Conservation (phyloP, 2,888 invertebrate genomes). For the Leptopilina myrica region DNA sequence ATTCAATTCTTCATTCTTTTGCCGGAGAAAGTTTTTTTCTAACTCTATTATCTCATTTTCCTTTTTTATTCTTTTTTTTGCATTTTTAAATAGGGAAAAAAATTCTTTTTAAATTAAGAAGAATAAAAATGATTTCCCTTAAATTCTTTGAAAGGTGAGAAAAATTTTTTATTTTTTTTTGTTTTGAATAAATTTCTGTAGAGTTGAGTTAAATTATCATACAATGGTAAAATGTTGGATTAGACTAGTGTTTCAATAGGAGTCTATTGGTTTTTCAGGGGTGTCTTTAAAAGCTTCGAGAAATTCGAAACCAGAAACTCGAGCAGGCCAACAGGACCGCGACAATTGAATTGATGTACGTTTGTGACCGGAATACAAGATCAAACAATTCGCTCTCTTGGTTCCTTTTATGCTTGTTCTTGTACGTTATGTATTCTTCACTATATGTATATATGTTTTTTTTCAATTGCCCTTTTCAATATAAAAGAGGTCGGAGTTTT, state of each 20-base stretch:
- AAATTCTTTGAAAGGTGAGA: no score
- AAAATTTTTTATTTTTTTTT: background rate
- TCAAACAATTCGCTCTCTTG: slow-evolving; percentile 46
- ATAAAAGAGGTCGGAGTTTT: background rate
- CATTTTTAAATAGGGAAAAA: no score
- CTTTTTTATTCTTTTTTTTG: background rate
- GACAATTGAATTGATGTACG: slow-evolving; percentile 71
- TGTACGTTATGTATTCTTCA: slow-evolving; percentile 43
- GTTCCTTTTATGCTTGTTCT: slow-evolving; percentile 53
- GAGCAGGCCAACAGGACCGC: slow-evolving; percentile 65
- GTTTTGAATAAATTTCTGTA: background rate
- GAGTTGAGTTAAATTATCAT: slow-evolving; percentile 7
- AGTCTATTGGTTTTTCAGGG: slow-evolving; percentile 55
- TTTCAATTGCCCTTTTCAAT: slow-evolving; percentile 15
- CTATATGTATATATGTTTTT: background rate
- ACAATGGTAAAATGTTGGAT: slow-evolving; percentile 52
- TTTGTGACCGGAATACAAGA: slow-evolving; percentile 68
- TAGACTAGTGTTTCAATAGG: slow-evolving; percentile 55
- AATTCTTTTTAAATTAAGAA: no score
- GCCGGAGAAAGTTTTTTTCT: background rate
- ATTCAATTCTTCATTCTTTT: background rate
- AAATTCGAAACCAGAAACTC: slow-evolving; percentile 67
- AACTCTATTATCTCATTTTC: no score
- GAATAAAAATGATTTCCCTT: no score
- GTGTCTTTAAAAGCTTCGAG: slow-evolving; percentile 60